phyloP scores from a whole-genome alignment of 2,797 vertebrate species.

The Limnodromus scolopaceus region DNA sequence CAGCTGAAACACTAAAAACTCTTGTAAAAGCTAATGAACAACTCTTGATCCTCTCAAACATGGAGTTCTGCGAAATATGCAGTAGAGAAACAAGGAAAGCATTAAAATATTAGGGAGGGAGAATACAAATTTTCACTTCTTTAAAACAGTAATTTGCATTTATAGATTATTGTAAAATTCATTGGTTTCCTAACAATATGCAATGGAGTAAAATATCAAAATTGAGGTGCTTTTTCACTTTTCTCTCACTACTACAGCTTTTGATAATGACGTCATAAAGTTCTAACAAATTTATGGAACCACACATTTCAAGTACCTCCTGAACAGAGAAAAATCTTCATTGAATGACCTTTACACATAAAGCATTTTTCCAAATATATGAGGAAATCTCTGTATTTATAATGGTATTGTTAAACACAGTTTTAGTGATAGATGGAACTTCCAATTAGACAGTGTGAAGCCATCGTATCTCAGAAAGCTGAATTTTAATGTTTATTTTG shows the following conservation, averaged over 20 bases:
- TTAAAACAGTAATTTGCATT: background rate
- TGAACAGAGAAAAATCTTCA: background rate
- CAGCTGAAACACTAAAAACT: background rate
- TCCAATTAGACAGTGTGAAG: background rate
- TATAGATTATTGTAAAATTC: background rate
- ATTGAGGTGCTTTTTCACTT: background rate
- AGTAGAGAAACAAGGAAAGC: background rate
- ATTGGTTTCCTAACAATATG: background rate
- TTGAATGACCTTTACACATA: background rate
- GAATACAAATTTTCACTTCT: background rate
- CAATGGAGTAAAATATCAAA: background rate
- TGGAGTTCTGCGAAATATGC: background rate
- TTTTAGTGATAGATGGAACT: background rate
- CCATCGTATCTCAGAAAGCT: background rate
- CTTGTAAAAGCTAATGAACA: background rate
- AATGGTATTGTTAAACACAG: background rate
- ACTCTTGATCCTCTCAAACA: background rate
- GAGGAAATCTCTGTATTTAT: background rate
- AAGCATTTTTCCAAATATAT: background rate
- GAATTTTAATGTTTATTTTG: background rate
- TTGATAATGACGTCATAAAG: background rate
- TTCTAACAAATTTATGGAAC: background rate
- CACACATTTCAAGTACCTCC: background rate
- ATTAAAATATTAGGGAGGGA: background rate
- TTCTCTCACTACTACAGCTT: background rate